Conservation (phyloP, 2,797 vertebrate species). For the Pogoniulus pusillus region DNA sequence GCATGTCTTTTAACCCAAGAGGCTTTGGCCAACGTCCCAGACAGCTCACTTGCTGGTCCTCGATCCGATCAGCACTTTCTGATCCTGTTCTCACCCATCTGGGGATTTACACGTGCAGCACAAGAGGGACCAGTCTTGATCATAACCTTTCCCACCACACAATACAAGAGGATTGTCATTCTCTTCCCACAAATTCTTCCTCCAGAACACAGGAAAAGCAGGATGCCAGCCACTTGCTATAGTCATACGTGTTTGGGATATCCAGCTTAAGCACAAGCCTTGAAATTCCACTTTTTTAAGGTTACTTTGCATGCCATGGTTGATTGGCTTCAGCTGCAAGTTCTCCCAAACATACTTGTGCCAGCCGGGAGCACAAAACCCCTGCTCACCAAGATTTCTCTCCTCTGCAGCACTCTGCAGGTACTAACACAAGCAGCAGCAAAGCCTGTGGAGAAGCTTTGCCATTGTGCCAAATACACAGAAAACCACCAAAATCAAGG, state of each 20-base stretch:
- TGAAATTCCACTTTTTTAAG: neutral
- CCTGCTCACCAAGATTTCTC: neutral
- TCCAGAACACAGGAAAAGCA: neutral
- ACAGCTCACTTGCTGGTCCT: neutral
- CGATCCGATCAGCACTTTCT: neutral
- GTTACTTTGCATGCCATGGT: neutral
- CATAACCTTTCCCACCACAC: neutral
- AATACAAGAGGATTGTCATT: neutral
- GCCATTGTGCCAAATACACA: neutral
- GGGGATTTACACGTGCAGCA: neutral
- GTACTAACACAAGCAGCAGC: neutral
- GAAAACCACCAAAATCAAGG: neutral
- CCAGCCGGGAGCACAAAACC: neutral
- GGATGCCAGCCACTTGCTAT: neutral
- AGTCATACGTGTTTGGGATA: neutral
- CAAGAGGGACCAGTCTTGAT: neutral
- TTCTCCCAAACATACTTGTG: neutral
- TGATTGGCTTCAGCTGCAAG: neutral
- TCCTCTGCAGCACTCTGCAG: neutral
- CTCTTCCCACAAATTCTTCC: neutral
- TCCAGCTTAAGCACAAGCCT: neutral
- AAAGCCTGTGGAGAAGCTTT: neutral
- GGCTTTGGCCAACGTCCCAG: neutral
- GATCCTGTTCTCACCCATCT: neutral
- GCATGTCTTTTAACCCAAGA: neutral